Conservation (phyloP, 2,888 invertebrate species). For the Flexamia atlantica region DNA sequence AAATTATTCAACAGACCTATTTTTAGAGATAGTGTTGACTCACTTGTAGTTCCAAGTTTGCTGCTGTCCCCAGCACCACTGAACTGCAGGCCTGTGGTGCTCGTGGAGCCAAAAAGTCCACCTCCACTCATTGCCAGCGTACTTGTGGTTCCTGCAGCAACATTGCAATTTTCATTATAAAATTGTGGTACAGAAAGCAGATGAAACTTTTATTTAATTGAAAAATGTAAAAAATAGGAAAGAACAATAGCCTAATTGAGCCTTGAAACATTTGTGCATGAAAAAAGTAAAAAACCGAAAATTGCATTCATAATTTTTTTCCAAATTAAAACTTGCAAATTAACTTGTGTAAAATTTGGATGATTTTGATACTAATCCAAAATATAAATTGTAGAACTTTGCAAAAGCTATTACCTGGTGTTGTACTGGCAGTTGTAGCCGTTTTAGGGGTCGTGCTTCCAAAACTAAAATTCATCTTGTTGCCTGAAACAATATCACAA, state of each 20-base stretch:
- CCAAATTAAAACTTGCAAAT: neutral
- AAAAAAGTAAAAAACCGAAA: no score
- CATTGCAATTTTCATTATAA: no score
- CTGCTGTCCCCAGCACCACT: constrained; percentile 2
- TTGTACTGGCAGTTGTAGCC: constrained; percentile 15
- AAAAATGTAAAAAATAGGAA: no score
- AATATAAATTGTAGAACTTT: neutral
- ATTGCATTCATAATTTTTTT: no score
- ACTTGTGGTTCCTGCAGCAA: constrained; percentile 5
- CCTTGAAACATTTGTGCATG: no score
- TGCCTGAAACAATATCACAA: neutral
- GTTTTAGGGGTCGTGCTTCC: constrained; percentile 55
- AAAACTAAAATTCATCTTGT: constrained; percentile 59
- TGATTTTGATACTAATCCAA: neutral
- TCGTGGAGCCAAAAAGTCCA: constrained; percentile 5
- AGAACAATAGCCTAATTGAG: no score
- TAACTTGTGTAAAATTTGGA: neutral
- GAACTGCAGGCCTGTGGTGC: constrained; percentile 1
- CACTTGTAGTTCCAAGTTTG: constrained; percentile 10
- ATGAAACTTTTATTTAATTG: no score
- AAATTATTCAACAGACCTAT: no score
- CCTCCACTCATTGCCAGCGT: constrained; percentile 1
- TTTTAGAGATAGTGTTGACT: neutral
- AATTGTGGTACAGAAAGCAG: no score
- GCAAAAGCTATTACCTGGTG: constrained; percentile 5